Percentiles rank a stretch among this genome's conserved stretches.
phyloP scores from a whole-genome alignment of 2,113 vertebrate species.

The Bubo scandiacus region DNA sequence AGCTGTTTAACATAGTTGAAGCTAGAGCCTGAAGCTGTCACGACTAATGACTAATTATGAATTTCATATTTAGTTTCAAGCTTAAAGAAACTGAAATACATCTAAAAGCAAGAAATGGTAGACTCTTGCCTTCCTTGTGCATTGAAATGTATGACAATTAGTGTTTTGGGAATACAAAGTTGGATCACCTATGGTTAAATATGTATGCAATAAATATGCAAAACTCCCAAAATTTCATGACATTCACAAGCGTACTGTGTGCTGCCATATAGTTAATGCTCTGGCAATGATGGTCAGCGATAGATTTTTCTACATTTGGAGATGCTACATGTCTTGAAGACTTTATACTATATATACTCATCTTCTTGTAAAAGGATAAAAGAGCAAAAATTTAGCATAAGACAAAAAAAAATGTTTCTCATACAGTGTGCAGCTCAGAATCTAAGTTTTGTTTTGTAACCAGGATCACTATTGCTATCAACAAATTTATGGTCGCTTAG shows the following conservation, averaged over 20 bases:
- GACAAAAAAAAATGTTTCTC: too few species aligned
- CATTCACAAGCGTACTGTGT: rapidly evolving
- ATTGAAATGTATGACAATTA: neutral
- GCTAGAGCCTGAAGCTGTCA: neutral
- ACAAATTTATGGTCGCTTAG: too few species aligned
- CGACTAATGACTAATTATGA: neutral
- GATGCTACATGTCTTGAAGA: neutral
- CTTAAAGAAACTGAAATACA: neutral
- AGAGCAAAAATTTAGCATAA: too few species aligned
- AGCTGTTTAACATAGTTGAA: neutral
- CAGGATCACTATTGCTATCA: too few species aligned
- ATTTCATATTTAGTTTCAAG: neutral
- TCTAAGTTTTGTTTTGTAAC: too few species aligned
- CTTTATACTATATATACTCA: neutral
- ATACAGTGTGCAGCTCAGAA: too few species aligned
- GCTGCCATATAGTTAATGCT: neutral
- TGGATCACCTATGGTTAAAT: neutral
- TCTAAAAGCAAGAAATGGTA: neutral
- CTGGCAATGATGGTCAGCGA: neutral
- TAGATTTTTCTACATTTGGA: neutral
- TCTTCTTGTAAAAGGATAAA: too few species aligned
- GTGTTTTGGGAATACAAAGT: neutral
- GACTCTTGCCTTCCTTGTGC: neutral
- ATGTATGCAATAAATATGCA: neutral
- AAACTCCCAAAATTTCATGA: neutral